Evolutionary conservation across 2,888 invertebrate species (phyloP).

Genomic region (Synergus gifuensis): DNA sequence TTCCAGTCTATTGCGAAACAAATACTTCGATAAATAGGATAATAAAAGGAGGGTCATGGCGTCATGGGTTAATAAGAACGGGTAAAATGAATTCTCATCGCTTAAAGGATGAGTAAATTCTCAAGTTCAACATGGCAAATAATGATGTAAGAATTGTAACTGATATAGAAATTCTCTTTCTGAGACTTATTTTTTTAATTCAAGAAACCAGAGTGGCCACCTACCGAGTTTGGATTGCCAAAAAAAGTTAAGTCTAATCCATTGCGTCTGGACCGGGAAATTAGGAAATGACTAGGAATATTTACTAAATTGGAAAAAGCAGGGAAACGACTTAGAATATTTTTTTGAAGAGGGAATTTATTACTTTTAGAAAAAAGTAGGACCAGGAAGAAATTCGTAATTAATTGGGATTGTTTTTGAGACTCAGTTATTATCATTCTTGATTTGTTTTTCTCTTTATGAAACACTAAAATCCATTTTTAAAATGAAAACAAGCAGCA

Average conservation of each 20-base stretch:
- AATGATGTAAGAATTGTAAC: background rate
- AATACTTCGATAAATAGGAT: slow-evolving; percentile 16
- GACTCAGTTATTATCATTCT: slow-evolving; percentile 2
- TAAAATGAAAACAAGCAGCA: slow-evolving; percentile 17
- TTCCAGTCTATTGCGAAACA: slow-evolving; percentile 19
- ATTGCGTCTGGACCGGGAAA: background rate
- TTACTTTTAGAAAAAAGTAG: background rate
- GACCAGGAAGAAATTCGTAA: background rate
- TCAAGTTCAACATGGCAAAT: background rate
- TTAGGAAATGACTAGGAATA: background rate
- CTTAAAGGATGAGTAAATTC: background rate
- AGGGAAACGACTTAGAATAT: background rate
- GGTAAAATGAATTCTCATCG: slow-evolving; percentile 2
- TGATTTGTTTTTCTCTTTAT: slow-evolving; percentile 20
- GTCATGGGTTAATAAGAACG: slow-evolving; percentile 20
- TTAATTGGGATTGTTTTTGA: background rate
- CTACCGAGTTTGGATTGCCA: background rate
- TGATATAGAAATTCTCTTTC: background rate
- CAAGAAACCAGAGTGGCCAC: background rate
- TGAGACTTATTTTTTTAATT: background rate
- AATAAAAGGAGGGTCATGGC: slow-evolving; percentile 22
- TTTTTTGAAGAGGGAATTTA: background rate
- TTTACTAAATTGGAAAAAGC: background rate
- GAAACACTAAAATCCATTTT: slow-evolving; percentile 5
- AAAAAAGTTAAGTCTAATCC: background rate